Conservation (phyloP, 2,888 invertebrate genomes). For the Microplitis manilae region DNA sequence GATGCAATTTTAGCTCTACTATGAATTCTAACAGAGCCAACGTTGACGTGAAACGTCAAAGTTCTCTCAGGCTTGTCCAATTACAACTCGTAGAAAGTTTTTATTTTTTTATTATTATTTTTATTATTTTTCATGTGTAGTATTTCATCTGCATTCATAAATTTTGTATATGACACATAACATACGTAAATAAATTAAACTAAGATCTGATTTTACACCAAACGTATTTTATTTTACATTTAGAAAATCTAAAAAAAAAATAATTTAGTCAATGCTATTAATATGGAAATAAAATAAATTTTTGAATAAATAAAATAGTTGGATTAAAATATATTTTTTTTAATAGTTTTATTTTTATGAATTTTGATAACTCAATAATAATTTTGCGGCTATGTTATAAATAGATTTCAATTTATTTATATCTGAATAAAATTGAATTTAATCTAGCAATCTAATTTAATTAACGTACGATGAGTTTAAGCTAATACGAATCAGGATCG, state of each 20-base stretch:
- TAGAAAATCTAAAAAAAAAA: no score
- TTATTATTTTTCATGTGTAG: background rate
- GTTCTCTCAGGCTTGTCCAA: slow-evolving; percentile 36
- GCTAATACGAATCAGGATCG: background rate
- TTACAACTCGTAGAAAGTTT: slow-evolving; percentile 23
- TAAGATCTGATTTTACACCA: background rate
- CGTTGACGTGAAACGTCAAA: slow-evolving; percentile 37
- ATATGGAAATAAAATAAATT: no score
- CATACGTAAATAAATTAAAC: background rate
- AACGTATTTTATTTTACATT: no score
- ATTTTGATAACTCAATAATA: background rate
- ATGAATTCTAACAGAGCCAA: slow-evolving; percentile 24
- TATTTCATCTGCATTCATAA: background rate
- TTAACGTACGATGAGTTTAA: background rate
- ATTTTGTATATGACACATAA: background rate
- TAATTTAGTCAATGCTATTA: no score
- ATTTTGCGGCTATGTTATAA: background rate
- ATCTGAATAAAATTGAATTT: background rate
- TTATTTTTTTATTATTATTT: background rate
- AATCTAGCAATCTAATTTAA: background rate
- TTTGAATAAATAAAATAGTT: no score
- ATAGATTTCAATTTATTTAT: background rate
- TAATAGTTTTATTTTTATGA: background rate
- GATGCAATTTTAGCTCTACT: slow-evolving; percentile 32
- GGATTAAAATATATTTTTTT: background rate